These are phyloP conservation scores for Capromys pilorides DNA, from an alignment of 2,797 vertebrate species.

Conservation along the genomic window DNA sequence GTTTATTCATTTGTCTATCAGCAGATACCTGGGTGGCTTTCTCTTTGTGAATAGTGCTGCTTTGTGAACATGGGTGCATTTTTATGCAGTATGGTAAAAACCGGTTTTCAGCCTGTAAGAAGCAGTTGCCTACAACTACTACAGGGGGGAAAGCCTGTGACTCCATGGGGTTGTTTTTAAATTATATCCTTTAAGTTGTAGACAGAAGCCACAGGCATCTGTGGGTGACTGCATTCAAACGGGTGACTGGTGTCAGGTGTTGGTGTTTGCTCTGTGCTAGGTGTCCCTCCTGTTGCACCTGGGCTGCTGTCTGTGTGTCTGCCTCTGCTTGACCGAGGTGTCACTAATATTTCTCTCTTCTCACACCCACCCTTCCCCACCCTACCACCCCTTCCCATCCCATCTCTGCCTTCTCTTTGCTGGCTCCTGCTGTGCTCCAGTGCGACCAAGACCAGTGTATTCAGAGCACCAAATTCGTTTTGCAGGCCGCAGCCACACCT, in stretches of 20 bases:
- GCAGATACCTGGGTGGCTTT: neutral
- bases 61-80: neutral
- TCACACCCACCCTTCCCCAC: constrained; percentile 77
- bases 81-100: neutral
- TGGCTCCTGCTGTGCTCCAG: constrained; percentile 87
- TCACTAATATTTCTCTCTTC: constrained; percentile 86
- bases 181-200: neutral
- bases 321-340: constrained; percentile 75
- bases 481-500: constrained; percentile 97
- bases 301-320: constrained; percentile 59
- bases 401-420: constrained; percentile 53
- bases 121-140: neutral
- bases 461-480: constrained; percentile 99
- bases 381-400: constrained; percentile 56
- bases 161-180: neutral
- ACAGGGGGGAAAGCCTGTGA: neutral
- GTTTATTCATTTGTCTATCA: rapidly evolving
- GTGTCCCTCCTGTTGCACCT: neutral
- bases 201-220: neutral
- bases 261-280: neutral
- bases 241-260: rapidly evolving
- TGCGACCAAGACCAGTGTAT: constrained; percentile 98
- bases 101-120: neutral
- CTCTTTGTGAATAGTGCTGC: neutral
- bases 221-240: neutral